A percentile compares a stretch with the other conserved stretches of the same genome.
These are phyloP conservation scores for Pyralis farinalis DNA, from an alignment of 2,888 invertebrate genomes.

Conservation along the genomic window DNA sequence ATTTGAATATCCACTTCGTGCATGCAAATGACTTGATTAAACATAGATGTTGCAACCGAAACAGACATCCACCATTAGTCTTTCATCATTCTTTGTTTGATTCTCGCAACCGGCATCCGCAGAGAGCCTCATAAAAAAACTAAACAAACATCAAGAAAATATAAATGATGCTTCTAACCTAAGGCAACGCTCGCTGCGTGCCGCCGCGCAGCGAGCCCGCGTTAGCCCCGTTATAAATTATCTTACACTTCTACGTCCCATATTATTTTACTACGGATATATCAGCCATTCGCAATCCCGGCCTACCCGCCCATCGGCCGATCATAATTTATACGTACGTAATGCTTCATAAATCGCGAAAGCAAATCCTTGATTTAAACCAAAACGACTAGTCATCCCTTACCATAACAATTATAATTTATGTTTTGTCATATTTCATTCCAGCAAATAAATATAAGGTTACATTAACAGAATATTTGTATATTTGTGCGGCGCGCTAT, in stretches of 20 bases:
- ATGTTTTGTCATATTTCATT: conserved; percentile 1
- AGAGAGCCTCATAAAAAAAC: conserved; percentile 62
- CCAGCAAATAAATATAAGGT: not conserved
- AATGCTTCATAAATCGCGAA: conserved; percentile 57
- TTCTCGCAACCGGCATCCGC: conserved; percentile 59
- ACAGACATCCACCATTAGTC: conserved; percentile 68
- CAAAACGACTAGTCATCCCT: conserved; percentile 45
- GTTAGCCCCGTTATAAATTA: conserved; percentile 71
- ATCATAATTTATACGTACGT: conserved; percentile 61
- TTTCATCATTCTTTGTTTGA: conserved; percentile 75
- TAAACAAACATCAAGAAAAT: conserved; percentile 75
- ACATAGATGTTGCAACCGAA: conserved; percentile 65
- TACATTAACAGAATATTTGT: not conserved
- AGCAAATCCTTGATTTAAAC: conserved; percentile 54
- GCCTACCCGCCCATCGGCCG: conserved; percentile 56
- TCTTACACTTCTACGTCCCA: conserved; percentile 65
- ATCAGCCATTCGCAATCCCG: conserved; percentile 61
- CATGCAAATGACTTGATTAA: conserved; percentile 73
- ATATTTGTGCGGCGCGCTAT: too few relatives aligned
- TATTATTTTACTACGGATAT: conserved; percentile 71
- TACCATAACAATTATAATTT: conserved; percentile 1
- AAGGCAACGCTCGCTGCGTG: conserved; percentile 62
- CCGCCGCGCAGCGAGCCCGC: conserved; percentile 51
- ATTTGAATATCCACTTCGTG: conserved; percentile 50
- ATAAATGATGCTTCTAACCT: conserved; percentile 77